phyloP scores from a whole-genome alignment of 2,113 vertebrate species.

The Catharus fuscescens region DNA sequence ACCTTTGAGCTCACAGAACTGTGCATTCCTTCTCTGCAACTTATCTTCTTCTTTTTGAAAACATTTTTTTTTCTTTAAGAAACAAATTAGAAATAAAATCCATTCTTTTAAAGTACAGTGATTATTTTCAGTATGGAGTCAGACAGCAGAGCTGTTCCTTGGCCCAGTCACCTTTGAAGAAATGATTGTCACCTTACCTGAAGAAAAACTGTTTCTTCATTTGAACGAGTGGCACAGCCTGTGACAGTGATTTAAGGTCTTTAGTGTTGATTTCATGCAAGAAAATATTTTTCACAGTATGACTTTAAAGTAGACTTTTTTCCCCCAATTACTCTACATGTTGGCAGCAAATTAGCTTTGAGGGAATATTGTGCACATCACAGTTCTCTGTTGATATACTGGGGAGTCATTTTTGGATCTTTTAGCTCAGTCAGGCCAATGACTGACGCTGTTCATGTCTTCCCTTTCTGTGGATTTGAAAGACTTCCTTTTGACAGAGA shows the following conservation, averaged over 20 bases:
- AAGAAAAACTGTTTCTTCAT: neutral
- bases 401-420: constrained; percentile 51
- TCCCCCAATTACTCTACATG: constrained; percentile 20
- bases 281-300: constrained; percentile 45
- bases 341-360: constrained; percentile 69
- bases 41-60: neutral
- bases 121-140: neutral
- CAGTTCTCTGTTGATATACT: constrained; percentile 30
- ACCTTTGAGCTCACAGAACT: neutral
- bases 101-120: neutral
- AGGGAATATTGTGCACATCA: constrained; percentile 31
- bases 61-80: neutral
- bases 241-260: constrained; percentile 53
- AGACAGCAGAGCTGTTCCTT: neutral
- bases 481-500: constrained; percentile 61
- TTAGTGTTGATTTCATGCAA: neutral
- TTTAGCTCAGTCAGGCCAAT: constrained; percentile 38
- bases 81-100: neutral
- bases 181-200: neutral
- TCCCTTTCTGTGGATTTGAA: constrained; percentile 35
- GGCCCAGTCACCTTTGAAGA: constrained; percentile 38
- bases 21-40: neutral
- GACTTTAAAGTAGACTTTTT: constrained; percentile 55
- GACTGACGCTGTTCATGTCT: constrained; percentile 46
- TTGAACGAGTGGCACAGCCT: neutral